Evolutionary conservation across 2,113 vertebrate species (phyloP), one percentile per base, ranked within the genome.

Genomic region (Canis aureus): DNA sequence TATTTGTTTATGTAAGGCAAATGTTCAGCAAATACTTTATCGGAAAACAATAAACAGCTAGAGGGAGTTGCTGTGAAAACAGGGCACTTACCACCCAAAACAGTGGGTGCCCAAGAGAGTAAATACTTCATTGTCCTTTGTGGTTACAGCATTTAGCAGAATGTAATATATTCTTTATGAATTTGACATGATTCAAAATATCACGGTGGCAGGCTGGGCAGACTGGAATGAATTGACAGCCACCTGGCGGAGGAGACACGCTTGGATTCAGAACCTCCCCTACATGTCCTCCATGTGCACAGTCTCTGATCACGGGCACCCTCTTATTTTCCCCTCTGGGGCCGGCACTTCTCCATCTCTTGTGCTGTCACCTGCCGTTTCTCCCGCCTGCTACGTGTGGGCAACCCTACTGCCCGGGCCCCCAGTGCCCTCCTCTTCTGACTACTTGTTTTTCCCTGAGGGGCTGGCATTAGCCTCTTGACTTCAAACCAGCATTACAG

Each of bases 1-100:
- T 97, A 43, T 96, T 93, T 94, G 93, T 97, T 97, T 97, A 91
- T 79, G 64, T 85, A 89, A 97, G 67, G 84, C 95, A 96, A 94
- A 85, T 59, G 66, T 35, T 80, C 49, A 64, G 85, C 73, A 69
- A 67, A 79, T 62, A 51, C 88, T 96, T 94, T 66, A 62, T 49
- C 29, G 59, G 94, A 35, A 96, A 94, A 94, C 57, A 89, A 76
- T 29, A 53, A 29, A 55, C 55, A 11, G n/a, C 89, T 55, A 32
- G 73, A 60, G 12, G 23, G 69, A 82, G 51, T 19, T 17, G 4
- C 86, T 20, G 32, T n/a, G 79, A 64, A 88, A 67, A 81, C 7
- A 15, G 43, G 25, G 59, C 11, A 8, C 66, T 78, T 85, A 78
- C 55, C 78, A 85, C 43, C 60, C 74, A 55, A 3, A 57, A 69